Conservation (phyloP, 1,140 invertebrate species). For the Tribolium castaneum region DNA sequence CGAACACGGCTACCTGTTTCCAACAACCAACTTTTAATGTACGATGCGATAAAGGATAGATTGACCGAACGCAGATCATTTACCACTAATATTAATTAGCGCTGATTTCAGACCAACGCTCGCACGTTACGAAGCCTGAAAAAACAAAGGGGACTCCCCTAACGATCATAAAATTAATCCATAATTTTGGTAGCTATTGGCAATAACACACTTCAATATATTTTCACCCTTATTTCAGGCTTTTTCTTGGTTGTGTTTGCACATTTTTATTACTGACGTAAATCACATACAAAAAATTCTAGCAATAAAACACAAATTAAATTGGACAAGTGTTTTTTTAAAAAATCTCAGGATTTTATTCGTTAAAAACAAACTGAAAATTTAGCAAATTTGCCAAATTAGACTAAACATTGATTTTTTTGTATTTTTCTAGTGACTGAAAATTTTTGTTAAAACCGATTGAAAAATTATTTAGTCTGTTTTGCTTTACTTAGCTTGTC, state of each 20-base stretch:
- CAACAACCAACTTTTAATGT: not conserved
- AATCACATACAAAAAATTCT: not conserved
- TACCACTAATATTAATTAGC: not conserved
- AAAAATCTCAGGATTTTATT: too few species aligned
- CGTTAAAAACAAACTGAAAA: too few species aligned
- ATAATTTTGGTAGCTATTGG: not conserved
- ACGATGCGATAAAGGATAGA: not conserved
- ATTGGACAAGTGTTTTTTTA: too few species aligned
- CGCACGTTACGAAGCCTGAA: not conserved
- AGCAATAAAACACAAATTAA: too few species aligned
- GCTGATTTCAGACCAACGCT: not conserved
- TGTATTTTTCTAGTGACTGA: too few species aligned
- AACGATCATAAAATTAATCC: too few species aligned
- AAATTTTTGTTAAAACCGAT: too few species aligned
- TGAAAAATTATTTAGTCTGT: too few species aligned
- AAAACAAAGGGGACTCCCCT: too few species aligned
- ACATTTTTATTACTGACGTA: not conserved
- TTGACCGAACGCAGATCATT: not conserved
- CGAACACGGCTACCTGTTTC: not conserved
- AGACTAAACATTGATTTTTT: too few species aligned
- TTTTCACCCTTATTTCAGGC: not conserved
- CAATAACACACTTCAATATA: not conserved
- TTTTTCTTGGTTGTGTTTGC: not conserved
- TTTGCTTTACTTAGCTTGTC: too few species aligned
- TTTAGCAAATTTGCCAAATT: too few species aligned